These are phyloP conservation scores for Acrossocheilus wenchowensis DNA, from an alignment of 2,797 vertebrate species.

Conservation along the genomic window DNA sequence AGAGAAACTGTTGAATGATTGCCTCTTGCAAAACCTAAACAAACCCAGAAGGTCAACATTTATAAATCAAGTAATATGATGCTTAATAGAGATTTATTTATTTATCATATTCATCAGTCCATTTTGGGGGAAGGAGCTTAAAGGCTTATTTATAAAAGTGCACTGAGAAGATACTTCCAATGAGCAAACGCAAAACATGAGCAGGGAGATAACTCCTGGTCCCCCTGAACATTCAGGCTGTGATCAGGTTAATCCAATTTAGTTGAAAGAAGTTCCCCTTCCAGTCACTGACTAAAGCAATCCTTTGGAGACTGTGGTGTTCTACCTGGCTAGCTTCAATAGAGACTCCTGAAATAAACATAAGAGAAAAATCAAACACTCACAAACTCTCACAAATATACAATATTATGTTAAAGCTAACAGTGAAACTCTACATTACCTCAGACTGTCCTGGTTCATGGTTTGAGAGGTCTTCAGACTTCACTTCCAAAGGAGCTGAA, in stretches of 20 bases:
- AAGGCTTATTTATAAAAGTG: slow-evolving; percentile 75
- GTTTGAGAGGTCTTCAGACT: slow-evolving; percentile 81
- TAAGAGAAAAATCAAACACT: background rate
- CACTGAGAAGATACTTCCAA: slow-evolving; percentile 71
- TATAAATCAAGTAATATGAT: slow-evolving; percentile 76
- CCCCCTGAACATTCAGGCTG: slow-evolving; percentile 52
- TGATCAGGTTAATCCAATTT: slow-evolving; percentile 39
- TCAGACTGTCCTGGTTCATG: slow-evolving; percentile 73
- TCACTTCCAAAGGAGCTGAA: slow-evolving; percentile 79
- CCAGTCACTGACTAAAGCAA: slow-evolving; percentile 5
- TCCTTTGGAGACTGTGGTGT: slow-evolving; percentile 11
- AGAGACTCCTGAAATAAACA: slow-evolving; percentile 81
- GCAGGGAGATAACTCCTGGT: slow-evolving; percentile 64
- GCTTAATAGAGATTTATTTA: slow-evolving; percentile 71
- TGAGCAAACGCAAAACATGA: slow-evolving; percentile 69
- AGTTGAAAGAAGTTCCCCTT: slow-evolving; percentile 34
- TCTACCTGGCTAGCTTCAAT: slow-evolving; percentile 79
- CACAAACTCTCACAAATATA: background rate
- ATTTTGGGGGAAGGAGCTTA: slow-evolving; percentile 54
- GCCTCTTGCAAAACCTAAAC: slow-evolving; percentile 79
- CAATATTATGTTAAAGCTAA: background rate
- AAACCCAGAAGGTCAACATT: slow-evolving; percentile 77
- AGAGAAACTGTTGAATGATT: slow-evolving; percentile 77
- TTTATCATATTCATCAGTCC: slow-evolving; percentile 65
- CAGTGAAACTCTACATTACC: slow-evolving; percentile 3